Evolutionary conservation across 1,140 invertebrate species (phyloP).

Genomic region (Ylistrum balloti): DNA sequence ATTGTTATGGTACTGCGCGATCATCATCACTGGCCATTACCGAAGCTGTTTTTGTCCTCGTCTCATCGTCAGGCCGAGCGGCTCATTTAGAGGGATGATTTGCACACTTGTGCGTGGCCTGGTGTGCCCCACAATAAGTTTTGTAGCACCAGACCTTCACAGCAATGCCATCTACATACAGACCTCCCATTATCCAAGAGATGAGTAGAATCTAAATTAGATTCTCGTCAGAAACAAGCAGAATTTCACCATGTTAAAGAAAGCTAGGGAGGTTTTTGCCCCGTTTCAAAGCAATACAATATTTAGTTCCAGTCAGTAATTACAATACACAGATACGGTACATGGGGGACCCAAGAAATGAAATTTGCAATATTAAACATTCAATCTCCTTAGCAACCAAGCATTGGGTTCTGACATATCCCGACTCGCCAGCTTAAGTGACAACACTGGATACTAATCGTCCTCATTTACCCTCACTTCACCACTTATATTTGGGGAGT

Average conservation of each 20-base stretch:
- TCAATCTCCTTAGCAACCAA: constrained; percentile 60
- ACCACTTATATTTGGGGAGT: constrained; percentile 47
- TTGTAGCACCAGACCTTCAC: constrained; percentile 48
- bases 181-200: constrained; percentile 53
- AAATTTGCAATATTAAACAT: constrained; percentile 66
- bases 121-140: constrained; percentile 54
- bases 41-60: constrained; percentile 37
- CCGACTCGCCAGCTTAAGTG: constrained; percentile 48
- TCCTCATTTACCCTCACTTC: constrained; percentile 61
- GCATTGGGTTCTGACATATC: constrained; percentile 60
- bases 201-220: constrained; percentile 54
- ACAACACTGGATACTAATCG: constrained; percentile 60
- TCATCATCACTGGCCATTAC: constrained; percentile 33
- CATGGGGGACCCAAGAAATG: constrained; percentile 62
- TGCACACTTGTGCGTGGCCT: constrained; percentile 41
- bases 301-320: constrained; percentile 60
- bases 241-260: constrained; percentile 56
- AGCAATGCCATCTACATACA: constrained; percentile 55
- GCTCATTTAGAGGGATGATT: constrained; percentile 38
- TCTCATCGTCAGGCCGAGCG: not conserved
- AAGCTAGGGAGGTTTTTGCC: constrained; percentile 51
- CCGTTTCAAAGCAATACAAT: constrained; percentile 56
- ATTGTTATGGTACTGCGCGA: constrained; percentile 5
- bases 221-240: constrained; percentile 54
- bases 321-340: constrained; percentile 59